Base-by-base conservation (phyloP, 2,113 vertebrate species). In the Polypterus senegalus region DNA sequence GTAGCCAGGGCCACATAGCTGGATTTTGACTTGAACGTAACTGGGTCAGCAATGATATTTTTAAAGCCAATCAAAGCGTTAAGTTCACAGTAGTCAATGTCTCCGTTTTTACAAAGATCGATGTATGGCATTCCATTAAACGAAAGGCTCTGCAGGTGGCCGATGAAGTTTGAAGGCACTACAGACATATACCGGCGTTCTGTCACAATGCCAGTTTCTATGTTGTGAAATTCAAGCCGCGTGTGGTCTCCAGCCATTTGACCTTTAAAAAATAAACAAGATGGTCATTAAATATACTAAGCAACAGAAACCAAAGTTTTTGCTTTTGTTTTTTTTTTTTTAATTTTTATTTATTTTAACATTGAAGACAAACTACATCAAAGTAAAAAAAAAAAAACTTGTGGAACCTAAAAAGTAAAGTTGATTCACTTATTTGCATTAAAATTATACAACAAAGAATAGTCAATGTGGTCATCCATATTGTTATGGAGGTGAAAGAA, bases 101-200 rank as follows among this genome's bases (percentile, higher is more conserved):
- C 96, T 9, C 96, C 96, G 0, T 97, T 99, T 85, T 96, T 95
- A 80, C 96, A 99, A 48, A 99, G 86, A 84, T 99, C 96, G 70
- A 99, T 97, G 78, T 98, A 97, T 7, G 93, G 85, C 95, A 97
- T 95, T 79, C 96, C 92, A 58, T 99, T 99, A 81, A 99, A 97
- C 7, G 89, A 84, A 64, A 99, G 86, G 78, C 93, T 97, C 81
- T 99, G 96, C 5, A 99, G 88, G 75, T 98, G 95, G 58, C 96
- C 96, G 58, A 99, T 96, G 79, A 97, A 99, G 79, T 98, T 98
- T 75, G 96, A 99, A 62, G 96, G 95, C 63, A 94, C 90, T 62
- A 86, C 85, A 70, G 93, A 87, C 68, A 97, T 79, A 76, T 90
- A 92, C 49, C 93, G 91, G 51, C 94, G 90, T 68, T 98, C 95